Conservation (phyloP, 2,888 invertebrate species). For the Ephialtes manifestator region DNA sequence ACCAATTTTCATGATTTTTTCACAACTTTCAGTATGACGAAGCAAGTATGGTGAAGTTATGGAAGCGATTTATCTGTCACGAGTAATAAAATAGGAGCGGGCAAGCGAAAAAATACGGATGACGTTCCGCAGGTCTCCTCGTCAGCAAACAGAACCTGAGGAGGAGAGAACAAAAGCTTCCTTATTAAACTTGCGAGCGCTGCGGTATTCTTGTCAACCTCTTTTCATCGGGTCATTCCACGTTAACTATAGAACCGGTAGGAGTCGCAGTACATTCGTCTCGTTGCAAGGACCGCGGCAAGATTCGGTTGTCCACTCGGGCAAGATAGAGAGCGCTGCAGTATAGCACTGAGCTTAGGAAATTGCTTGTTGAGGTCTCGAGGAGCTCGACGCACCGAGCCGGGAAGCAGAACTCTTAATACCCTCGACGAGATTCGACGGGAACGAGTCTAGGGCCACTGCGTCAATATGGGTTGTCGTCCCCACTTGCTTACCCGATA, state of each 20-base stretch:
- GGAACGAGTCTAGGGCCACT: conserved; percentile 1
- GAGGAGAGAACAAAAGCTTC: conserved; percentile 38
- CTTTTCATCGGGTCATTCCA: conserved; percentile 37
- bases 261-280: conserved; percentile 50
- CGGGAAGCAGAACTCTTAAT: conserved; percentile 41
- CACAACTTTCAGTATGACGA: no score
- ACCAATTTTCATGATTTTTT: no score
- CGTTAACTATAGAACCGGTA: conserved; percentile 13
- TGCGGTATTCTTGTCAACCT: neutral
- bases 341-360: conserved; percentile 70
- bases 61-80: neutral
- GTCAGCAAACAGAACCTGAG: neutral
- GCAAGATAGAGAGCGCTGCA: conserved; percentile 31
- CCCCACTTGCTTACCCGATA: neutral
- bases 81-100: conserved; percentile 9
- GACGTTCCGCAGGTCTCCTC: neutral
- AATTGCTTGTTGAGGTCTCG: conserved; percentile 74
- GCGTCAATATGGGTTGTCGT: neutral
- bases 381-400: conserved; percentile 53
- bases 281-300: conserved; percentile 58
- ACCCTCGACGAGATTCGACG: conserved; percentile 35
- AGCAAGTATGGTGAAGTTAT: neutral
- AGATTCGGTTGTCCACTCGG: conserved; percentile 71
- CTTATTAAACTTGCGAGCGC: conserved; percentile 38
- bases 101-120: conserved; percentile 13